A percentile compares a stretch with the other conserved stretches of the same genome.
Evolutionary conservation across 2,113 vertebrate genomes (phyloP).

Genomic region (Albula goreensis): DNA sequence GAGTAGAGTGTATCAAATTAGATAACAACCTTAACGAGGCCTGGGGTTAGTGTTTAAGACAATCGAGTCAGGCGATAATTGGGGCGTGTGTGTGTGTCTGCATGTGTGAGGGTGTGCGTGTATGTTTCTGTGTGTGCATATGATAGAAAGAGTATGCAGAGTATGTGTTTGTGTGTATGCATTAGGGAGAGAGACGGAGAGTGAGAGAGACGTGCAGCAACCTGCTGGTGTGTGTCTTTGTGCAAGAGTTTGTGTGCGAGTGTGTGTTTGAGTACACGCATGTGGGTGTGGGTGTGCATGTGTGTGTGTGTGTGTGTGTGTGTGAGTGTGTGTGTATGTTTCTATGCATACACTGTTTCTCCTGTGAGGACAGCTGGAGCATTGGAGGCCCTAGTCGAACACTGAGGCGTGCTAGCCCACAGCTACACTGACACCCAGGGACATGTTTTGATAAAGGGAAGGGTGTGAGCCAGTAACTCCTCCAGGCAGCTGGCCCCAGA

Average conservation of each 20-base stretch:
- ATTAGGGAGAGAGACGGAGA: too few relatives aligned
- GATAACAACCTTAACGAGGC: too few relatives aligned
- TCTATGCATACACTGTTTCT: neutral
- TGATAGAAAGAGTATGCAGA: too few relatives aligned
- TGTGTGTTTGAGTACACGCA: neutral
- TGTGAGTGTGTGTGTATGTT: conserved; percentile 2
- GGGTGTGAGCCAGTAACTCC: neutral
- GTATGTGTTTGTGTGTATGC: too few relatives aligned
- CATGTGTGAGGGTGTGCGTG: too few relatives aligned
- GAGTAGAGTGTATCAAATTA: neutral
- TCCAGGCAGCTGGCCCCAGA: neutral
- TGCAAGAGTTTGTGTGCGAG: too few relatives aligned
- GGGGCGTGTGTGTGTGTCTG: neutral
- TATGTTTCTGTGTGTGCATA: neutral
- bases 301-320: neutral
- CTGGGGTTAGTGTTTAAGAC: neutral
- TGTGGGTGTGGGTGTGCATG: neutral
- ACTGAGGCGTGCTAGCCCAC: too few relatives aligned
- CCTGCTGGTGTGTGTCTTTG: too few relatives aligned
- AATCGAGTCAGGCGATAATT: neutral
- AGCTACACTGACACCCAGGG: neutral
- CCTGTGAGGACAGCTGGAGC: too few relatives aligned
- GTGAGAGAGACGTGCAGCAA: too few relatives aligned
- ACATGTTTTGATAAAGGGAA: neutral
- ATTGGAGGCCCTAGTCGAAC: too few relatives aligned